Evolutionary conservation across 2,113 vertebrate species (phyloP).

Genomic region (Dendropsophus ebraccatus): DNA sequence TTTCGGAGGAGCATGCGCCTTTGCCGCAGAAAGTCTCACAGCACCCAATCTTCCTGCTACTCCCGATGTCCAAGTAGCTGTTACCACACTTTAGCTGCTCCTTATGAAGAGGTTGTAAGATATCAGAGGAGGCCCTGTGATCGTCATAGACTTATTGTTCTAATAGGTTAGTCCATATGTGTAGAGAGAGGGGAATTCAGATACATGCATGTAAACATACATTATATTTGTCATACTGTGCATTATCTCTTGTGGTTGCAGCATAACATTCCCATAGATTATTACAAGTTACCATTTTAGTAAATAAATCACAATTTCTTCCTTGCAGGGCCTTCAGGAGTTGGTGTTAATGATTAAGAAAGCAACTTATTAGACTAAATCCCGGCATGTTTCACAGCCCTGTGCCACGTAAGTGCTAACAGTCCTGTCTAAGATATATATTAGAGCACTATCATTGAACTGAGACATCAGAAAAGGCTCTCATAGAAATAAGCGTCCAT

Average conservation of each 20-base stretch:
- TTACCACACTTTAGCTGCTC: slow-evolving; percentile 66
- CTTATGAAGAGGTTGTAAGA: slow-evolving; percentile 90
- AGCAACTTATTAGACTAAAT: slow-evolving; percentile 82
- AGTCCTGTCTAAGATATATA: background rate
- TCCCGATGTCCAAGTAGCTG: slow-evolving; percentile 71
- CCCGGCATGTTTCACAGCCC: slow-evolving; percentile 84
- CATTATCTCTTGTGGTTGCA: background rate
- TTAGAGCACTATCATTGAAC: slow-evolving; percentile 8
- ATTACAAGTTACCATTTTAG: background rate
- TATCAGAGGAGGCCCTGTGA: slow-evolving; percentile 83
- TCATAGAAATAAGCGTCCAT: background rate
- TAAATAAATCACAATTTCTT: background rate
- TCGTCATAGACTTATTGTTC: slow-evolving; percentile 80
- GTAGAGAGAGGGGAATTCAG: background rate
- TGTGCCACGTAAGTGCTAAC: slow-evolving; percentile 80
- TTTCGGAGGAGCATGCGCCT: slow-evolving; percentile 91
- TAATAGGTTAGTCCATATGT: slow-evolving; percentile 79
- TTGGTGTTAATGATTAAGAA: slow-evolving; percentile 92
- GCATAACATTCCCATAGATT: background rate
- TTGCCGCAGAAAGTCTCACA: slow-evolving; percentile 77
- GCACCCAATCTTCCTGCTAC: slow-evolving; percentile 67
- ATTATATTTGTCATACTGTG: too few species aligned
- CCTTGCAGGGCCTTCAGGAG: slow-evolving; percentile 86
- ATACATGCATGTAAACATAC: background rate
- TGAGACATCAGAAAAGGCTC: background rate